Conservation (phyloP, 37 sponge, comb jelly and placozoan genomes). For the Ephydatia muelleri region DNA sequence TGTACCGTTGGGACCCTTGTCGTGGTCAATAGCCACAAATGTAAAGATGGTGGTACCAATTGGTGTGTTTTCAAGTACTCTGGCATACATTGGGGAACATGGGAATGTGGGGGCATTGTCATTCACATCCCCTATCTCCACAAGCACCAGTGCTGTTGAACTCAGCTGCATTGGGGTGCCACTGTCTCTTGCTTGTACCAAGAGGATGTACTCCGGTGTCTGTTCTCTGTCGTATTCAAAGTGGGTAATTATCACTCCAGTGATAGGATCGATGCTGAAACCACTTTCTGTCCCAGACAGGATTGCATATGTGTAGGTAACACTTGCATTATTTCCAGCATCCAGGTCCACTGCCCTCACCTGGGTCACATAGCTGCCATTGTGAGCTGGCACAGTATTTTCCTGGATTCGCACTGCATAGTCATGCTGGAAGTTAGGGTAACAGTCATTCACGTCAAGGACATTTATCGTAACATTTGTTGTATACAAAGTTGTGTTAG, state of each 20-base stretch:
- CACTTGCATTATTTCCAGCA: constrained; percentile 48
- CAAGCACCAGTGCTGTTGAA: constrained; percentile 26
- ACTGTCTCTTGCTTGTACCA: constrained; percentile 54
- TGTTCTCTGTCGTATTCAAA: constrained; percentile 43
- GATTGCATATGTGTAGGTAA: constrained; percentile 38
- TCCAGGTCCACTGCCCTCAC: constrained; percentile 63
- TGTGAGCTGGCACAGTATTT: constrained; percentile 19
- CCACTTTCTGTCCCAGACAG: constrained; percentile 7
- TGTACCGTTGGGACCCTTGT: constrained; percentile 50
- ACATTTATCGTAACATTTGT: constrained; percentile 26
- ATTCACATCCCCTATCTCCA: constrained; percentile 73
- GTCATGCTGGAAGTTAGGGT: constrained; percentile 23
- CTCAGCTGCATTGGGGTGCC: constrained; percentile 28
- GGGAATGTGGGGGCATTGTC: constrained; percentile 74
- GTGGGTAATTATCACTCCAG: constrained; percentile 50
- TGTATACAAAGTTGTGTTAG: constrained; percentile 26
- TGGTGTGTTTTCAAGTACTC: constrained; percentile 57
- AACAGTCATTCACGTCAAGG: constrained; percentile 54
- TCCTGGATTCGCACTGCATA: constrained; percentile 28
- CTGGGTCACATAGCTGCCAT: constrained; percentile 32
- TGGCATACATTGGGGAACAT: constrained; percentile 45
- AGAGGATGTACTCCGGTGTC: constrained; percentile 5
- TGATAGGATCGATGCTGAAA: constrained; percentile 42
- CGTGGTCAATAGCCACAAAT: constrained; percentile 53
- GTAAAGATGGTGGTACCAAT: constrained; percentile 35